phyloP scores from a whole-genome alignment of 1,140 invertebrate species.

The Ceratosolen fusciceps region DNA sequence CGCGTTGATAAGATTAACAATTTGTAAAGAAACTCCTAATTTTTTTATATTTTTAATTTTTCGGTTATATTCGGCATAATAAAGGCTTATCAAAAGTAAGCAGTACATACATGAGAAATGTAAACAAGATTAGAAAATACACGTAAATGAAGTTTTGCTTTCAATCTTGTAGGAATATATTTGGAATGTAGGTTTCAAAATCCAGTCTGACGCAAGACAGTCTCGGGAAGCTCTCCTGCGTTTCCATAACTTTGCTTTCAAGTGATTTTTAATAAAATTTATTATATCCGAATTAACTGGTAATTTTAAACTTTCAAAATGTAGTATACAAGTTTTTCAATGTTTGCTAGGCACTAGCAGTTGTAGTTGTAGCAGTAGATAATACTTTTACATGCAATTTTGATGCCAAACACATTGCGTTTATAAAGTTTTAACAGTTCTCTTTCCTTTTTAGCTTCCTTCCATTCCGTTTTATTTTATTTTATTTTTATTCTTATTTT shows the following conservation, averaged over 20 bases:
- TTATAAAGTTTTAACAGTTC: not conserved
- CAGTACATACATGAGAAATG: too few species aligned
- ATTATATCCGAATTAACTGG: not conserved
- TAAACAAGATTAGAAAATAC: too few species aligned
- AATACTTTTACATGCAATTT: slow-evolving; percentile 1
- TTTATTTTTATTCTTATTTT: slow-evolving; percentile 1
- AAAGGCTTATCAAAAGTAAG: too few species aligned
- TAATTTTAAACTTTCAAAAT: not conserved
- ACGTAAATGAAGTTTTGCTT: too few species aligned
- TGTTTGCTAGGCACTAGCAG: not conserved
- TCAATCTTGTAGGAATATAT: too few species aligned
- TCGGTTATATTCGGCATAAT: too few species aligned
- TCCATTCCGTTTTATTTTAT: not conserved
- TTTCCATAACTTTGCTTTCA: not conserved
- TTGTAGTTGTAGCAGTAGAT: not conserved
- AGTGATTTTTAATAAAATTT: not conserved
- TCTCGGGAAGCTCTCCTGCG: too few species aligned
- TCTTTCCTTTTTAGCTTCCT: not conserved
- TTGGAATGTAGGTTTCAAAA: too few species aligned
- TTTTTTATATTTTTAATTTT: too few species aligned
- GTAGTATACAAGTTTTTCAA: not conserved
- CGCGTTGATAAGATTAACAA: too few species aligned
- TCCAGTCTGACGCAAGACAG: too few species aligned
- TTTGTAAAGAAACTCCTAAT: too few species aligned
- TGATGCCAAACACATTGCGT: not conserved